phyloP scores from a whole-genome alignment of 2,797 vertebrate species.

The Buphagus erythrorhynchus region DNA sequence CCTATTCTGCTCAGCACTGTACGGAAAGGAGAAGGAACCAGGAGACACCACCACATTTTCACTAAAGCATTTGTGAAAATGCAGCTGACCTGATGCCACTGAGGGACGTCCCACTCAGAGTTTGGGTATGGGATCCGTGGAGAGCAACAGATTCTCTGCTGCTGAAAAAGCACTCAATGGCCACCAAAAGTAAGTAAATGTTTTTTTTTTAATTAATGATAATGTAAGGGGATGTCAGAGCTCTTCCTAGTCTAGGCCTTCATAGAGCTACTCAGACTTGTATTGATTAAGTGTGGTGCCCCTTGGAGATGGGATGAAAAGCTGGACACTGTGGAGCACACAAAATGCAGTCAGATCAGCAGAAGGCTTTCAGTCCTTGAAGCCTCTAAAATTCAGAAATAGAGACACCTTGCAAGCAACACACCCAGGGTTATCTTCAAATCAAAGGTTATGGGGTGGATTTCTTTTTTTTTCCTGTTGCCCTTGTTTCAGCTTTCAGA shows the following conservation, averaged over 20 bases:
- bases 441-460: neutral
- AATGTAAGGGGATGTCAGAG: neutral
- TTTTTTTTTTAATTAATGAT: neutral
- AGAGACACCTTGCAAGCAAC: neutral
- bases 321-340: neutral
- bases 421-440: neutral
- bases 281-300: too few relatives aligned
- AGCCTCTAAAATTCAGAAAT: neutral
- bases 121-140: neutral
- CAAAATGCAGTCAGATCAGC: neutral
- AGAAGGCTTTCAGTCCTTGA: neutral
- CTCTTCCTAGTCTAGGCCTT: neutral
- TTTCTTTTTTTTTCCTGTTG: neutral
- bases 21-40: neutral
- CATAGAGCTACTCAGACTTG: neutral
- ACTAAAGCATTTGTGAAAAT: neutral
- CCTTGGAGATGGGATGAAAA: neutral
- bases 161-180: neutral
- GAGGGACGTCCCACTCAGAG: neutral
- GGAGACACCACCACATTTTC: neutral
- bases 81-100: neutral
- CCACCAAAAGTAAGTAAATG: neutral
- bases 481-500: neutral
- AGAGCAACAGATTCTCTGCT: neutral
- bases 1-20: neutral